These are phyloP conservation scores for Salvator merianae DNA, from an alignment of 2,113 vertebrate genomes.

Conservation along the genomic window DNA sequence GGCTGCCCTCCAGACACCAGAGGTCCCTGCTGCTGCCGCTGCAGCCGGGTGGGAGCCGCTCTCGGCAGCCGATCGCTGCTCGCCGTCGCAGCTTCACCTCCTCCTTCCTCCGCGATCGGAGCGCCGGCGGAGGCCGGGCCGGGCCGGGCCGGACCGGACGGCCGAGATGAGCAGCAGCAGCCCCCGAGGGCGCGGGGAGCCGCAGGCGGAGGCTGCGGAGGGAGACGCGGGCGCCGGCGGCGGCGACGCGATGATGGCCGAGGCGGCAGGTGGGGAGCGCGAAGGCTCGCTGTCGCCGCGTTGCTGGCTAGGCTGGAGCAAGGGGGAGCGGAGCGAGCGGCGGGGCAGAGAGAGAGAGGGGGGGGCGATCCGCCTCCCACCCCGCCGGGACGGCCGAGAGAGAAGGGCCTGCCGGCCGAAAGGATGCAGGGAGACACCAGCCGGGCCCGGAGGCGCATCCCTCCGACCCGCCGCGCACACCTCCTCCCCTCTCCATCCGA, in stretches of 20 bases:
- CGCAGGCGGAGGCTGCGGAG: neutral
- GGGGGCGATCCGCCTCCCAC: neutral
- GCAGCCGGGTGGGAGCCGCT: constrained; percentile 17
- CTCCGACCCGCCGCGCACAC: neutral
- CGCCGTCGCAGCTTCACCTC: neutral
- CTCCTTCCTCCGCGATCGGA: neutral
- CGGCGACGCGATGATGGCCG: neutral
- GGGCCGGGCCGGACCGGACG: neutral
- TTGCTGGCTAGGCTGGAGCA: neutral
- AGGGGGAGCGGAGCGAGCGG: neutral
- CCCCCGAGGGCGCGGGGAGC: neutral
- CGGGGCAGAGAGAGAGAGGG: neutral
- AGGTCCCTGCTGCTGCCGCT: constrained; percentile 29
- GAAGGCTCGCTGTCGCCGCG: neutral
- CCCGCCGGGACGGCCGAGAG: neutral
- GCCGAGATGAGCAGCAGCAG: neutral
- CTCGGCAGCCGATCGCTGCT: constrained; percentile 10
- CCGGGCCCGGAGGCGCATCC: neutral
- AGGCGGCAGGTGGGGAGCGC: constrained; percentile 11
- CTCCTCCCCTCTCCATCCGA: neutral
- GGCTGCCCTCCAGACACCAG: constrained; percentile 34
- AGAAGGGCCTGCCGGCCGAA: neutral
- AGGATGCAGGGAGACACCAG: neutral
- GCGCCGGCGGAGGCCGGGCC: no score
- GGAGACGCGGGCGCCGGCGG: neutral